phyloP scores from a whole-genome alignment of 2,888 invertebrate species.

The Sicus ferrugineus region DNA sequence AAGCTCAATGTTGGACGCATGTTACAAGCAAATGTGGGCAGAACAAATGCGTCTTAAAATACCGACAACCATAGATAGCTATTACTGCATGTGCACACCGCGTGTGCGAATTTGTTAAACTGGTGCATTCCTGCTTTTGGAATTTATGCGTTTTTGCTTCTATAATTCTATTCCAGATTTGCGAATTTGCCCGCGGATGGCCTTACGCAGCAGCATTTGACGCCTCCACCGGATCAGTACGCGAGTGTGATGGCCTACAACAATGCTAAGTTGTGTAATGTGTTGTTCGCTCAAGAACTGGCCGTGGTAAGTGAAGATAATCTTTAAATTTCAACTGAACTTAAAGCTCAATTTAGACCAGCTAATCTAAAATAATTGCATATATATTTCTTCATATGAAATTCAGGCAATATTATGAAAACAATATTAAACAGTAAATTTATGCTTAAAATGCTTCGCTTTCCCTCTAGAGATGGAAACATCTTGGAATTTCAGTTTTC shows the following conservation, averaged over 20 bases:
- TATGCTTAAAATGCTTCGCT: background rate
- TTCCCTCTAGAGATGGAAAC: constrained; percentile 68
- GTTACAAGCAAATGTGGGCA: background rate
- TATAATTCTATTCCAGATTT: constrained; percentile 60
- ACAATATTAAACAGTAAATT: background rate
- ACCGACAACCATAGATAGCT: background rate
- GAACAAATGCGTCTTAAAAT: constrained; percentile 27
- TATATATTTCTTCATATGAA: too few relatives aligned
- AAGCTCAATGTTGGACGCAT: constrained; percentile 8
- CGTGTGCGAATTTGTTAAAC: background rate
- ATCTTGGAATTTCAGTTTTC: constrained; percentile 76
- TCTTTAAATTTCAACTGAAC: background rate
- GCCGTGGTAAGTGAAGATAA: constrained; percentile 66
- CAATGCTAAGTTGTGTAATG: constrained; percentile 87
- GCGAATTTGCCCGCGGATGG: constrained; percentile 66
- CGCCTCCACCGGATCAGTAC: constrained; percentile 75
- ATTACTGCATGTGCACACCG: background rate
- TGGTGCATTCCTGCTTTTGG: background rate
- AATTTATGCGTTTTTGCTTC: constrained; percentile 9
- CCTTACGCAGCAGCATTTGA: constrained; percentile 70
- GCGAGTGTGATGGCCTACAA: constrained; percentile 89
- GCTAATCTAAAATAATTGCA: too few relatives aligned
- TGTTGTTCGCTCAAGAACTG: constrained; percentile 82
- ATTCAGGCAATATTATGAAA: constrained; percentile 1
- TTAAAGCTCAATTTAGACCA: background rate